Evolutionary conservation across 2,888 invertebrate species (phyloP).

Genomic region (Pandemis corylana): DNA sequence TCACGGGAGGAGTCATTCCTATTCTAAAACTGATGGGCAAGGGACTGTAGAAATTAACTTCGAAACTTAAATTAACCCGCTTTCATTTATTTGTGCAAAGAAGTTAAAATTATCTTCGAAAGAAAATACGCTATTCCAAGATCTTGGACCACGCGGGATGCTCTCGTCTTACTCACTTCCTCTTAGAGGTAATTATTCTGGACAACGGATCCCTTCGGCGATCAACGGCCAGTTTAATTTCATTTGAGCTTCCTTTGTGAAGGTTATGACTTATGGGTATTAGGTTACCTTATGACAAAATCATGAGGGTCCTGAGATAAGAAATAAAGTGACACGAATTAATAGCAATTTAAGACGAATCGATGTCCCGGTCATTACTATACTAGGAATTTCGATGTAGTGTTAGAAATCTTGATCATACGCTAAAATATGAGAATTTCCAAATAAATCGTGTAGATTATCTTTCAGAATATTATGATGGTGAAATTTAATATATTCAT

Average conservation of each 20-base stretch:
- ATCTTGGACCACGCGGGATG: conserved; percentile 47
- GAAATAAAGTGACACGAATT: conserved; percentile 28
- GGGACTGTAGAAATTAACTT: too few species aligned
- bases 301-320: conserved; percentile 35
- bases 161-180: conserved; percentile 71
- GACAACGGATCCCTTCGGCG: conserved; percentile 78
- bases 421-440: too few species aligned
- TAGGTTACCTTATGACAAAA: conserved; percentile 55
- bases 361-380: conserved; percentile 23
- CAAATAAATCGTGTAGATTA: neutral
- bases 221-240: conserved; percentile 78
- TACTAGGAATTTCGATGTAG: neutral
- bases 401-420: too few species aligned
- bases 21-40: too few species aligned
- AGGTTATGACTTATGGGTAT: conserved; percentile 60
- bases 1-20: too few species aligned
- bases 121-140: conserved; percentile 22
- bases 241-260: conserved; percentile 74
- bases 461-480: too few species aligned
- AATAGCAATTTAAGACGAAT: conserved; percentile 32
- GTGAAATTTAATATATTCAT: too few species aligned
- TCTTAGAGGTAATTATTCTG: conserved; percentile 71
- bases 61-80: too few species aligned
- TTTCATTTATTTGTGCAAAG: neutral
- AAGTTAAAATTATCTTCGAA: neutral